A percentile compares a stretch with the other conserved stretches of the same genome.
Conservation (phyloP, 2,888 invertebrate genomes). For the Microctonus hyperodae region DNA sequence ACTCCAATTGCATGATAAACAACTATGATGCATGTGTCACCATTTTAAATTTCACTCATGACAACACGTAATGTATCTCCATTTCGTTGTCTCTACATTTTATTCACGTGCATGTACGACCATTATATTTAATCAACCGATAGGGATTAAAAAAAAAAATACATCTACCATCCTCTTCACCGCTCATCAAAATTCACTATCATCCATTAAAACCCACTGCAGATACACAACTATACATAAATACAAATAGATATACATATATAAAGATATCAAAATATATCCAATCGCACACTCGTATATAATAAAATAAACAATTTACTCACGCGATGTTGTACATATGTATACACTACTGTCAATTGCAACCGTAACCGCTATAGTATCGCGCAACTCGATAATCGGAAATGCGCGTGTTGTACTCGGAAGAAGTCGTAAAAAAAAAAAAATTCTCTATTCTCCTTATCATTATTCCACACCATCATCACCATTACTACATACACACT, state of each 20-base stretch:
- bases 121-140: not conserved
- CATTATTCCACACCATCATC: not conserved
- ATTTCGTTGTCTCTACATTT: no score
- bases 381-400: slow-evolving; percentile 15
- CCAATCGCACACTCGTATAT: not conserved
- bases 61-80: no score
- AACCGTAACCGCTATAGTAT: not conserved
- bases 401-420: slow-evolving; percentile 12
- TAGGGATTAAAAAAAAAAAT: not conserved
- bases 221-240: no score
- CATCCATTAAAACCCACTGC: not conserved
- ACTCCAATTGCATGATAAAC: not conserved
- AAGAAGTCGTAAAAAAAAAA: slow-evolving; percentile 7
- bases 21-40: no score
- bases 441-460: not conserved
- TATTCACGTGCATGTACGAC: no score
- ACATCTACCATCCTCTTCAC: not conserved
- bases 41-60: no score
- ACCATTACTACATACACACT: not conserved
- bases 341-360: not conserved
- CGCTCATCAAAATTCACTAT: not conserved
- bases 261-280: not conserved
- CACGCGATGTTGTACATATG: not conserved
- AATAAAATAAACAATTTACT: not conserved
- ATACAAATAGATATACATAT: not conserved